A percentile compares a stretch with the other conserved stretches of the same genome.
These are phyloP conservation scores for Acanthurus leucopareius DNA, from an alignment of 2,797 vertebrate species.

Conservation along the genomic window DNA sequence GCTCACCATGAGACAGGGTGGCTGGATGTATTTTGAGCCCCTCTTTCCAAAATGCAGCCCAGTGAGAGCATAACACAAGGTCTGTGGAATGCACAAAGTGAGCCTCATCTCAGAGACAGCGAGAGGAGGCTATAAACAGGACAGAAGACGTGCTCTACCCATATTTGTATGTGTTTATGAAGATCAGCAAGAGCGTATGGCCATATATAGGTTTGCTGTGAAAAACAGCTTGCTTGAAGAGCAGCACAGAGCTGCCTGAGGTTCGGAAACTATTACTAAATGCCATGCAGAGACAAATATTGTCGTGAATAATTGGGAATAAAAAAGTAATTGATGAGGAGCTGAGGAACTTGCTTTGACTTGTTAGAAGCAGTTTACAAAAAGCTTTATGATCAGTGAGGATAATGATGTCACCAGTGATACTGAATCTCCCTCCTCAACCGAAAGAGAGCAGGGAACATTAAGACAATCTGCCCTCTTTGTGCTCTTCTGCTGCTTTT, in stretches of 20 bases:
- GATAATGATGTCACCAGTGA: slow-evolving; percentile 34
- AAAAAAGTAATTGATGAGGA: neutral
- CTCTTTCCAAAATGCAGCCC: slow-evolving; percentile 50
- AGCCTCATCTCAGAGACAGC: slow-evolving; percentile 49
- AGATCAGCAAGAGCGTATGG: slow-evolving; percentile 45
- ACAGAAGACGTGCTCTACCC: slow-evolving; percentile 53
- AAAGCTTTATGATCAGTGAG: slow-evolving; percentile 23
- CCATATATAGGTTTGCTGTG: slow-evolving; percentile 73
- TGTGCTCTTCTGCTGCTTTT: no score
- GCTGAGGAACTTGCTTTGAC: slow-evolving; percentile 11
- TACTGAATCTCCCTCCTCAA: slow-evolving; percentile 55
- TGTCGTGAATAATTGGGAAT: neutral
- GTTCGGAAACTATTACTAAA: slow-evolving; percentile 23
- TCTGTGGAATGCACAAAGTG: slow-evolving; percentile 73
- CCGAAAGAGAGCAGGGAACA: slow-evolving; percentile 41
- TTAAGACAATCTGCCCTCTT: slow-evolving; percentile 43
- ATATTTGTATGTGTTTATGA: slow-evolving; percentile 77
- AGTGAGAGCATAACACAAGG: slow-evolving; percentile 70
- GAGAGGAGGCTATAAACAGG: slow-evolving; percentile 71
- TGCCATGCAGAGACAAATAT: slow-evolving; percentile 1
- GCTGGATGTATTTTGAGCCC: slow-evolving; percentile 62
- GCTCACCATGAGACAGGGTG: slow-evolving; percentile 36
- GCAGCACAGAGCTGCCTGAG: neutral
- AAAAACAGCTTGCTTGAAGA: slow-evolving; percentile 16
- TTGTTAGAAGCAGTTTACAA: slow-evolving; percentile 31